Conservation (phyloP, 2,797 vertebrate species). For the Psittacula derbiana region DNA sequence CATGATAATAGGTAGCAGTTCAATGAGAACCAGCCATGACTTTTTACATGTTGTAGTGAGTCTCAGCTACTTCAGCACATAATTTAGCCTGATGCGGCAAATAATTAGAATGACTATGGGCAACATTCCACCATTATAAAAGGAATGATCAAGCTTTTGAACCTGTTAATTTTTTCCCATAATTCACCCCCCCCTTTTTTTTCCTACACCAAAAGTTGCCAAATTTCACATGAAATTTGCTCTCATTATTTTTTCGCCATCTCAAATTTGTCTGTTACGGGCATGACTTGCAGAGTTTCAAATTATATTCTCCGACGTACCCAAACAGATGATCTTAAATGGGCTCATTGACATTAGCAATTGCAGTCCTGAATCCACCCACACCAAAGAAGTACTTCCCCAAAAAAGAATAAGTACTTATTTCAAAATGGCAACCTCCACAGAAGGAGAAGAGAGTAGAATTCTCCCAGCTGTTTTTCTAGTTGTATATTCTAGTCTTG, state of each 20-base stretch:
- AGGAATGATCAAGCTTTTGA: accelerated
- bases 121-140: neutral
- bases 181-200: neutral
- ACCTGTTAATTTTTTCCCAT: neutral
- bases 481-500: neutral
- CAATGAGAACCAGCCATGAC: neutral
- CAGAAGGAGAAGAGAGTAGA: neutral
- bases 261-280: neutral
- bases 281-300: neutral
- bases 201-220: neutral
- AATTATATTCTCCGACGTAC: neutral
- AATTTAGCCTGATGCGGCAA: slow-evolving; percentile 20
- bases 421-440: neutral
- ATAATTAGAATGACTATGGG: neutral
- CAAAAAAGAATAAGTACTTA: neutral
- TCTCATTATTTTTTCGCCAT: neutral
- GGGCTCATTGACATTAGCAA: neutral
- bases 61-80: slow-evolving; percentile 34
- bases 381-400: neutral
- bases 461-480: neutral
- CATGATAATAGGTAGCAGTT: slow-evolving; percentile 38
- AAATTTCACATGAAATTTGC: neutral
- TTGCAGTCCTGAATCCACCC: neutral
- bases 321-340: neutral
- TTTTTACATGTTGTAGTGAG: neutral